Conservation (phyloP, 2,888 invertebrate genomes). For the Eupithecia insigniata region DNA sequence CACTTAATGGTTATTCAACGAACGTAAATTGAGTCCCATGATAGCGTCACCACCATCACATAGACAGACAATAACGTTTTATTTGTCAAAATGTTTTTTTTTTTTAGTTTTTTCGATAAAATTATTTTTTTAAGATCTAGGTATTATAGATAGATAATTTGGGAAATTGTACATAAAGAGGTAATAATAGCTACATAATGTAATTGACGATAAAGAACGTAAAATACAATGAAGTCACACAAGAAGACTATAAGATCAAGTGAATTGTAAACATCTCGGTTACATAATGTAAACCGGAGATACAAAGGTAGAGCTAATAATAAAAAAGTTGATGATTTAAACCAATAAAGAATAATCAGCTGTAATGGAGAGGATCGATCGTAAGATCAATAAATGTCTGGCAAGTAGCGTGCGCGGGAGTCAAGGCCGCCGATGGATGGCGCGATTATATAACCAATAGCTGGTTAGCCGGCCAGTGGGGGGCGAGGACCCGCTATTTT, state of each 20-base stretch:
- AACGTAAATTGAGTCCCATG: constrained; percentile 43
- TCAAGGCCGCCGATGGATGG: constrained; percentile 76
- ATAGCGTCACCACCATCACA: constrained; percentile 52
- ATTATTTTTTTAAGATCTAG: too few relatives aligned
- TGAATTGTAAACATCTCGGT: background rate
- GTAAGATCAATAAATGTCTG: constrained; percentile 53
- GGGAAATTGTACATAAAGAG: background rate
- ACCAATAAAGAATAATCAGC: constrained; percentile 24
- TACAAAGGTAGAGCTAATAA: background rate
- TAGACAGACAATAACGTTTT: background rate
- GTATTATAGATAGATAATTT: too few relatives aligned
- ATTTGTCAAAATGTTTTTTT: background rate
- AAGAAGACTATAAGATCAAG: background rate
- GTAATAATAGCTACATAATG: background rate
- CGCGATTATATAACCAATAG: constrained; percentile 74
- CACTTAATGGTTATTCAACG: constrained; percentile 47
- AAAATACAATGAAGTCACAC: background rate
- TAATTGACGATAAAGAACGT: background rate
- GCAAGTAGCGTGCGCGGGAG: constrained; percentile 75
- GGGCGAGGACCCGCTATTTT: constrained; percentile 74
- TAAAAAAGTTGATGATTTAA: background rate
- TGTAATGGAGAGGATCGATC: constrained; percentile 32
- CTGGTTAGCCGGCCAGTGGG: constrained; percentile 56
- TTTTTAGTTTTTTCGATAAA: background rate
- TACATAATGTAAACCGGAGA: background rate